Evolutionary conservation across 2,888 invertebrate genomes (phyloP), one percentile per base, ranked within the genome.

Genomic region (Drosophila niveifrons): DNA sequence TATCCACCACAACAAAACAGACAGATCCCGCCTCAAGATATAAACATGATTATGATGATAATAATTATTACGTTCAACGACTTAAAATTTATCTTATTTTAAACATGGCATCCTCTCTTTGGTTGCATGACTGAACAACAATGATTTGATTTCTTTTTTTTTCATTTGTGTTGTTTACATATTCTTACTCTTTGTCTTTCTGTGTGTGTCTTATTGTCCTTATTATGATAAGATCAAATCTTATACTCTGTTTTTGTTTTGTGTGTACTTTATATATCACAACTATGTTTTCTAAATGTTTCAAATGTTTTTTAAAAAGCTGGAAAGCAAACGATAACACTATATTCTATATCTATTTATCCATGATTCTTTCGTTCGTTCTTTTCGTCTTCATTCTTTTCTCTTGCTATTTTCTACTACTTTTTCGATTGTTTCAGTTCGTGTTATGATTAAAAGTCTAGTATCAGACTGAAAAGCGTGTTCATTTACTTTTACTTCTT

Each of bases 241-340:
- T 41, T 36, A 36, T 36, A 36, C 39, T 41, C 13, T 41, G 39
- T 41, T 41, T 4, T 11, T 41, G 13, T 41, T 41, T 36, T 11
- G 13, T 41, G 13, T 41, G 39, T 69, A 61, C 64, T 44, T 15
- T 53, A 43, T 53, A 17, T 53, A 17, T 29, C 8, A 41, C 39
- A 39, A 13, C 8, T 52, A 3, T 39, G 4, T 34, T 17, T 10
- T 39, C 39, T 10, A 18, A 23, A 34, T 46, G 56, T 31, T 18
- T 34, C n/a, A n/a, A n/a, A n/a, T n/a, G n/a, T n/a, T 17, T 28
- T 18, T 36, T 4, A 39, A 39, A 1, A 1, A 23, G 53, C 53
- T 52, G 53, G 15, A 41, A 53, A 41, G 53, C 53, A 28, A 53
- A 53, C 53, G 41, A 53, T 28, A 53, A 53, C 15, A 53, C 28